Conservation (phyloP, 2,797 vertebrate genomes). For the Aratinga solstitialis region DNA sequence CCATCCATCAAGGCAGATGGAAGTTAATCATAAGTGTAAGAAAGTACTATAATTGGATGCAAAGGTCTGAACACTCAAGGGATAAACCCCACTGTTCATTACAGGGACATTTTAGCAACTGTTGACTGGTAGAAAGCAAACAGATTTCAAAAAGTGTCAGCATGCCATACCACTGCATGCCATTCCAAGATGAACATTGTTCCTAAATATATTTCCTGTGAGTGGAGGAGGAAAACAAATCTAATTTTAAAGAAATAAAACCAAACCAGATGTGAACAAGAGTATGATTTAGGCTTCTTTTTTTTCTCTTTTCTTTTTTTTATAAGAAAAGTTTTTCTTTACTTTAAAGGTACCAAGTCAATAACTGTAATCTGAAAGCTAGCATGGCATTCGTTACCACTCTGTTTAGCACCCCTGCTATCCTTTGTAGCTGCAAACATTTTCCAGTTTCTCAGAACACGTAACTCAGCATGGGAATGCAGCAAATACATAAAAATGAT, state of each 20-base stretch:
- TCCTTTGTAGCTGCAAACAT: neutral
- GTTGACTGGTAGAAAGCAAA: constrained; percentile 54
- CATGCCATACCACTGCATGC: constrained; percentile 54
- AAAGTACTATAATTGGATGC: constrained; percentile 25
- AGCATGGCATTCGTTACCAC: neutral
- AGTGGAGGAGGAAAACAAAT: constrained; percentile 46
- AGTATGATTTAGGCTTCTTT: neutral
- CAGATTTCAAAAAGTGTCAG: constrained; percentile 55
- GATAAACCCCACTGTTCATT: neutral
- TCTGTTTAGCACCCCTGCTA: neutral
- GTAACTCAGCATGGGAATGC: neutral
- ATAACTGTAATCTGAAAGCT: neutral
- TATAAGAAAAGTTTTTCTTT: neutral
- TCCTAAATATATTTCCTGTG: constrained; percentile 60
- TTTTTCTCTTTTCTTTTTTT: neutral
- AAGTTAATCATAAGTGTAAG: neutral
- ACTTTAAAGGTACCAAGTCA: neutral
- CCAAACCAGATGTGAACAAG: constrained; percentile 21
- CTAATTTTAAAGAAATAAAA: constrained; percentile 52
- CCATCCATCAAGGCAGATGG: neutral
- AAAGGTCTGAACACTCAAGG: neutral
- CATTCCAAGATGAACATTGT: constrained; percentile 56
- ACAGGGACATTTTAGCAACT: constrained; percentile 57
- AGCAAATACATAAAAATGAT: neutral
- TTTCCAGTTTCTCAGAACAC: neutral